phyloP scores from a whole-genome alignment of 2,113 vertebrate genomes.

The Chamaea fasciata region DNA sequence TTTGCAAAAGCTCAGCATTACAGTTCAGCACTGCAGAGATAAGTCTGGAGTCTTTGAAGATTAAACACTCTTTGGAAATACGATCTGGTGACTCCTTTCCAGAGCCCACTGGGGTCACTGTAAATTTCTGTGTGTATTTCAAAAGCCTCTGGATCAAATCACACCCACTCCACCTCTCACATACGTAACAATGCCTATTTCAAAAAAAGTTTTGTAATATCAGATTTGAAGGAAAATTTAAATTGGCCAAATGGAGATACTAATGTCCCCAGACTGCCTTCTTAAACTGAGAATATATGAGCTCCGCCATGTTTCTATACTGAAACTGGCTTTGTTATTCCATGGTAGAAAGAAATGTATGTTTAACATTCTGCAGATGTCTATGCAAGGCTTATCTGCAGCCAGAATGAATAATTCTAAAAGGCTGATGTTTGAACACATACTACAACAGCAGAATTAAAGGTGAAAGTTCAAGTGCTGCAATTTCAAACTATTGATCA shows the following conservation, averaged over 20 bases:
- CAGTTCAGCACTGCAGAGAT: neutral
- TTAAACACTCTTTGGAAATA: neutral
- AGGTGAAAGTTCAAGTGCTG: conserved; percentile 59
- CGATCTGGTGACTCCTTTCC: neutral
- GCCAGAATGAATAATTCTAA: conserved; percentile 56
- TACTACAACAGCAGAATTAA: conserved; percentile 54
- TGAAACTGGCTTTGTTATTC: neutral
- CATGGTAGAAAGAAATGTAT: neutral
- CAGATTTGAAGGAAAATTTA: neutral
- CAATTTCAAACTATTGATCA: conserved; percentile 70
- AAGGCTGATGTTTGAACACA: conserved; percentile 43
- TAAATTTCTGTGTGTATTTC: neutral
- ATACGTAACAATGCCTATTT: neutral
- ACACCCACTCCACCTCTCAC: neutral
- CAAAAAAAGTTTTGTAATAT: neutral
- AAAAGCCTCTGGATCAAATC: neutral
- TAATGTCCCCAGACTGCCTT: neutral
- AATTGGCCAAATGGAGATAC: neutral
- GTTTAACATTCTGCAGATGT: conserved; percentile 42
- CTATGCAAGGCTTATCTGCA: conserved; percentile 13
- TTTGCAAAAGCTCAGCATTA: neutral
- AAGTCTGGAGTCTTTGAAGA: neutral
- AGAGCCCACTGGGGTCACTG: neutral
- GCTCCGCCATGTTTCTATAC: neutral
- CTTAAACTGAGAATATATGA: neutral